Conservation (phyloP, 2,888 invertebrate species). For the Electrophaes corylata region DNA sequence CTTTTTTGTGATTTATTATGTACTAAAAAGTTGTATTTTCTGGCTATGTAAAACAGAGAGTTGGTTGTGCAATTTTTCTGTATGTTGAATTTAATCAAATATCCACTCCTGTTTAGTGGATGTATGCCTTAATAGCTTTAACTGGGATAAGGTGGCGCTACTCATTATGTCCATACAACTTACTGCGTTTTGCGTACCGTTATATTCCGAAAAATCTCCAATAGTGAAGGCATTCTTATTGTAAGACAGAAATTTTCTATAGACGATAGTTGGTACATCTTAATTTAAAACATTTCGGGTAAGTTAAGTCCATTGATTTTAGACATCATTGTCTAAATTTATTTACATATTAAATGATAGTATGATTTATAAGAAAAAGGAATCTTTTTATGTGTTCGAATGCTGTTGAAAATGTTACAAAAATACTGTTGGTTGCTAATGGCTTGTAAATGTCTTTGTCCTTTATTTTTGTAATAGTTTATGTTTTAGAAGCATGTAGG, state of each 20-base stretch:
- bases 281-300: conserved; percentile 23
- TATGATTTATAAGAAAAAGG: not conserved
- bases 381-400: not conserved
- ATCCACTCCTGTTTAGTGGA: not conserved
- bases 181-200: not conserved
- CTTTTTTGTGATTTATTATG: not conserved
- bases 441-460: too few relatives aligned
- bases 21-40: not conserved
- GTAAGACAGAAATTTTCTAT: not conserved
- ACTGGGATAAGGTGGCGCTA: not conserved
- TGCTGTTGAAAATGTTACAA: not conserved
- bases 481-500: not conserved
- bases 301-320: conserved; percentile 11
- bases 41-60: too few relatives aligned
- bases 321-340: conserved; percentile 6
- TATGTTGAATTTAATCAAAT: not conserved
- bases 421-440: not conserved
- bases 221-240: not conserved
- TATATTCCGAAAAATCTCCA: not conserved
- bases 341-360: conserved; percentile 2
- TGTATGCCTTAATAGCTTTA: not conserved
- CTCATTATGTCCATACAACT: too few relatives aligned
- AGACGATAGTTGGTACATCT: conserved; percentile 16
- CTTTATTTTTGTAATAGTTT: too few relatives aligned
- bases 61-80: not conserved